Evolutionary conservation across 1,140 invertebrate species (phyloP).

Genomic region (Drosophila willistoni): DNA sequence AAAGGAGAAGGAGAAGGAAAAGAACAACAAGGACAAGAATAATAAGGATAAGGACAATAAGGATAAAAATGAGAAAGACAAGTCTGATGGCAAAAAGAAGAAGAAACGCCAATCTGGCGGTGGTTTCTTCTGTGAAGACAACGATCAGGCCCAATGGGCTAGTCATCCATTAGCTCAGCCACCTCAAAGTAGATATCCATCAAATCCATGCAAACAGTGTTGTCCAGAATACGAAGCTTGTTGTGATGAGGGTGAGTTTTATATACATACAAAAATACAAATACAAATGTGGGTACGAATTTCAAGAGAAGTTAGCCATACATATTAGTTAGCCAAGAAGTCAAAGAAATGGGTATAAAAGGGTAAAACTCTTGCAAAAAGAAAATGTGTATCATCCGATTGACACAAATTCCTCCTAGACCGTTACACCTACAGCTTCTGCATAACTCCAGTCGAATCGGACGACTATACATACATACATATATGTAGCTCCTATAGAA

Average conservation of each 20-base stretch:
- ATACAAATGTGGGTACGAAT: no score
- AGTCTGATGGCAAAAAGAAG: conserved; percentile 34
- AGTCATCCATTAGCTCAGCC: not conserved
- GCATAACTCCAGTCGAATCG: no score
- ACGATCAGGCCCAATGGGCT: not conserved
- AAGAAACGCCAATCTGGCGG: conserved; percentile 52
- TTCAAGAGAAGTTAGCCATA: no score
- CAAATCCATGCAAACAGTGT: conserved; percentile 18
- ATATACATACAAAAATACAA: not conserved
- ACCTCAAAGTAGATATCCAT: not conserved
- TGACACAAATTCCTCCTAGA: no score
- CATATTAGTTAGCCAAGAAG: no score
- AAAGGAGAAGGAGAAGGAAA: conserved; percentile 6
- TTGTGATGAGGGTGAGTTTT: conserved; percentile 49
- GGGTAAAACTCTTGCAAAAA: no score
- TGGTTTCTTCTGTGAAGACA: not conserved
- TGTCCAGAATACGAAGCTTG: conserved; percentile 50
- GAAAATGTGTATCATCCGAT: no score
- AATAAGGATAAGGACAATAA: conserved; percentile 21
- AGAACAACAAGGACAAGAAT: conserved; percentile 11
- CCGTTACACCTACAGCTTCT: no score
- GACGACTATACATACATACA: no score
- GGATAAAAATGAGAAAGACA: conserved; percentile 23
- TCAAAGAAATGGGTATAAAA: no score
- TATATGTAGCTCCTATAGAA: no score